Base-by-base conservation (phyloP, 1,140 invertebrate species). In the Portunus trituberculatus region DNA sequence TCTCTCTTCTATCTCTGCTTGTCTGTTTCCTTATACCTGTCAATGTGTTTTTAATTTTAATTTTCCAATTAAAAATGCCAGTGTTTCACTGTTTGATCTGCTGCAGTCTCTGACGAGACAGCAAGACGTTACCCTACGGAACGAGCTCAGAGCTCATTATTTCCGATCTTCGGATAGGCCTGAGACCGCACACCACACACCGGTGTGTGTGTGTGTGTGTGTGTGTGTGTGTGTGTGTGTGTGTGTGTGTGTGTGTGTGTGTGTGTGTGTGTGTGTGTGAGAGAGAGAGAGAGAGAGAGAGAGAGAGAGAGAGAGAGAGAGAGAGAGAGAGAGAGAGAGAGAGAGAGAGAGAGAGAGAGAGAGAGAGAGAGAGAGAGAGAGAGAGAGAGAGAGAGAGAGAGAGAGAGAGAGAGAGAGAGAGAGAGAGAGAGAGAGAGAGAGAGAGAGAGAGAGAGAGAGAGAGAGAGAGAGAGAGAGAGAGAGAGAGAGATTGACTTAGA, bases 241-340 rank as follows among this genome's bases (percentile, higher is more conserved):
- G 52, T 59, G 52, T 59, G 52, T 59, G 52, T 59, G 52, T 59
- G 52, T 59, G 16, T 20, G 52, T 59, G 52, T 59, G 52, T 59
- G 52, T 59, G 52, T 59, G 52, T 59, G 52, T 59, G 52, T 59
- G 52, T 59, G 52, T 59, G 52, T 59, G 52, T 59, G 52, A 4
- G 52, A 4, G 52, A 39, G 39, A 39, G 39, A 39, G 39, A 39
- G 39, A 39, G 39, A 39, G 39, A n/a, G 6, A 7, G 67, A 76
- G 20, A n/a, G 20, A n/a, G 67, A n/a, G 67, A n/a, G n/a, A n/a
- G 67, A 76, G 67, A n/a, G n/a, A n/a, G 67, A 76, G 67, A n/a
- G n/a, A n/a, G 67, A 76, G 67, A n/a, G 67, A 76, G 67, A n/a
- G n/a, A n/a, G 67, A 76, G 67, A n/a, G n/a, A n/a, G 67, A 76